Percentiles rank a stretch among this genome's conserved stretches.
These are phyloP conservation scores for Esperia sulphurella DNA, from an alignment of 2,888 invertebrate genomes.

Conservation along the genomic window DNA sequence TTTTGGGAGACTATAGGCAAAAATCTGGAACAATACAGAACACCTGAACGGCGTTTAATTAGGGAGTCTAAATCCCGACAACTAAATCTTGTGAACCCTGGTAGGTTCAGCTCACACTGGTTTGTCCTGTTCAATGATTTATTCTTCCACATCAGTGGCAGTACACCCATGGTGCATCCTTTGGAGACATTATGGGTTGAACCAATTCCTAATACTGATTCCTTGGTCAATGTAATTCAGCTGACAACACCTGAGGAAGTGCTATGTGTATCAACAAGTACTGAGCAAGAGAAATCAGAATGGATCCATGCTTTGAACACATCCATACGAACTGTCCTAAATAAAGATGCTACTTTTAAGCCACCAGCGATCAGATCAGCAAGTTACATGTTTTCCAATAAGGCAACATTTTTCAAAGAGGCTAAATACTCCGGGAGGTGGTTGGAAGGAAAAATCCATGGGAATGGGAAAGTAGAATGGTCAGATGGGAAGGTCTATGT, in stretches of 20 bases:
- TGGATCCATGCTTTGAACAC: slow-evolving; percentile 89
- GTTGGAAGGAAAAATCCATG: slow-evolving; percentile 91
- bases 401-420: slow-evolving; percentile 85
- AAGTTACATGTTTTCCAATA: slow-evolving; percentile 83
- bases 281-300: slow-evolving; percentile 85
- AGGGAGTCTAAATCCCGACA: slow-evolving; percentile 87
- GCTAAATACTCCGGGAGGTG: slow-evolving; percentile 90
- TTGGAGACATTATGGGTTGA: slow-evolving; percentile 90
- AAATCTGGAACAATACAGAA: slow-evolving; percentile 80
- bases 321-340: slow-evolving; percentile 84
- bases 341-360: slow-evolving; percentile 80
- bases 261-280: slow-evolving; percentile 82
- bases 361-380: slow-evolving; percentile 87
- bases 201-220: slow-evolving; percentile 82
- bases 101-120: slow-evolving; percentile 87
- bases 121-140: slow-evolving; percentile 91
- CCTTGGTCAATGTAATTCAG: slow-evolving; percentile 81
- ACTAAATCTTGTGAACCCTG: slow-evolving; percentile 83
- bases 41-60: slow-evolving; percentile 85
- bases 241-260: slow-evolving; percentile 89
- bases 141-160: slow-evolving; percentile 86
- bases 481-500: slow-evolving; percentile 87
- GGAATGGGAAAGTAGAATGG: slow-evolving; percentile 90
- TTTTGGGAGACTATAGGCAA: slow-evolving; percentile 88
- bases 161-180: slow-evolving; percentile 82